Conservation (phyloP, 2,113 vertebrate genomes). For the Lepus europaeus region DNA sequence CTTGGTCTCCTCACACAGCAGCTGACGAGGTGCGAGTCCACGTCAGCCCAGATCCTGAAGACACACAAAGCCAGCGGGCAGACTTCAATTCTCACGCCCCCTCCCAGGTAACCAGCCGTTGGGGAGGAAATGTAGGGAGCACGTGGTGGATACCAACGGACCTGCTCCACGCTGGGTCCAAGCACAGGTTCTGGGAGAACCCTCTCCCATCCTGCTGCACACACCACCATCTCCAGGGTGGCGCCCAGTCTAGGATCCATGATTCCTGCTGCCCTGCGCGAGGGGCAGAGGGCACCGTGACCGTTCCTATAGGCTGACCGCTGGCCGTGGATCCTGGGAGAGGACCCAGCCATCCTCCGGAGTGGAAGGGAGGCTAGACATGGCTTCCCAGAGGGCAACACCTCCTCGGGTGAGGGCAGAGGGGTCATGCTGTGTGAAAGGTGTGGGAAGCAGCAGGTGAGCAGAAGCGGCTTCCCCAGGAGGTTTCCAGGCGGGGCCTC, state of each 20-base stretch:
- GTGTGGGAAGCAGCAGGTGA: not conserved
- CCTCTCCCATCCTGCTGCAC: no score
- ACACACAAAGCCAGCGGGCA: not conserved
- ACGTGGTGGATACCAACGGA: not conserved
- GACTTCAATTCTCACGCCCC: not conserved
- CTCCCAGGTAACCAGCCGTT: not conserved
- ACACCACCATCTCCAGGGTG: no score
- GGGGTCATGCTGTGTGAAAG: not conserved
- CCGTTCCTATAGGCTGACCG: not conserved
- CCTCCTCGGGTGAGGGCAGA: not conserved
- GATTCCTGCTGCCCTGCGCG: not conserved
- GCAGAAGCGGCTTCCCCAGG: not conserved
- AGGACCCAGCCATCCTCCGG: not conserved
- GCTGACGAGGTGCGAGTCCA: not conserved
- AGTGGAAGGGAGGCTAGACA: not conserved
- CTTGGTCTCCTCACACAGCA: not conserved
- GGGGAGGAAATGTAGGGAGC: accelerated
- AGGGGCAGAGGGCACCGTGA: not conserved
- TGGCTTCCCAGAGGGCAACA: not conserved
- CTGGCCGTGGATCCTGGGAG: not conserved
- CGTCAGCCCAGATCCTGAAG: not conserved
- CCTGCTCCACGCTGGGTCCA: no score
- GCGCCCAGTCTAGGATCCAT: accelerated
- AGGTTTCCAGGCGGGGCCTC: not conserved
- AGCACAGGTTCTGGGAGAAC: not conserved